These are phyloP conservation scores for Lymantria dispar DNA, from an alignment of 2,888 invertebrate species.

Conservation along the genomic window DNA sequence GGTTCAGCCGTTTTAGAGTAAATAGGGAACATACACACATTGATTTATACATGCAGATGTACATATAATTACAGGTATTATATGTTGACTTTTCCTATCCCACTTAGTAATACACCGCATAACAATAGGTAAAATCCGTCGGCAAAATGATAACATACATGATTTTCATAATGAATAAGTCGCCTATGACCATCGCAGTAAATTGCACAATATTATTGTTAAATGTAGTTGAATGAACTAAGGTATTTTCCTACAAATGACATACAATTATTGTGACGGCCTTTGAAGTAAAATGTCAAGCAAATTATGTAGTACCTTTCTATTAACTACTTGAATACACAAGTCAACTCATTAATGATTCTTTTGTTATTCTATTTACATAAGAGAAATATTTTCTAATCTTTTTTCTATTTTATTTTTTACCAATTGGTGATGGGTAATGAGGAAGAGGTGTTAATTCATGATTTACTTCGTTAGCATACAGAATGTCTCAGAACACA, in stretches of 20 bases:
- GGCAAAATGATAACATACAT: conserved; percentile 10
- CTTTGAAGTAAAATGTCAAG: conserved; percentile 62
- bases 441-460: too few species aligned
- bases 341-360: not conserved
- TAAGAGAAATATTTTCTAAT: too few species aligned
- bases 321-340: conserved; percentile 33
- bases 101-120: too few species aligned
- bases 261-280: conserved; percentile 55
- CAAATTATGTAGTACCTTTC: conserved; percentile 50
- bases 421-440: not conserved
- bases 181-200: conserved; percentile 20
- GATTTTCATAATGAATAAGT: conserved; percentile 21
- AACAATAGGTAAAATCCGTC: not conserved
- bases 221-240: conserved; percentile 26
- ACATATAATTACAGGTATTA: too few species aligned
- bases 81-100: too few species aligned
- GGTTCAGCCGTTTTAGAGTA: too few species aligned
- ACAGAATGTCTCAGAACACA: too few species aligned
- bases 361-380: not conserved
- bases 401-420: not conserved
- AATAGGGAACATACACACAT: too few species aligned
- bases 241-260: conserved; percentile 44
- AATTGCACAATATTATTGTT: conserved; percentile 41
- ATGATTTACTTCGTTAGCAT: too few species aligned
- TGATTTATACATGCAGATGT: too few species aligned